Evolutionary conservation across 2,888 invertebrate species (phyloP).

Genomic region (Meloe dianella): DNA sequence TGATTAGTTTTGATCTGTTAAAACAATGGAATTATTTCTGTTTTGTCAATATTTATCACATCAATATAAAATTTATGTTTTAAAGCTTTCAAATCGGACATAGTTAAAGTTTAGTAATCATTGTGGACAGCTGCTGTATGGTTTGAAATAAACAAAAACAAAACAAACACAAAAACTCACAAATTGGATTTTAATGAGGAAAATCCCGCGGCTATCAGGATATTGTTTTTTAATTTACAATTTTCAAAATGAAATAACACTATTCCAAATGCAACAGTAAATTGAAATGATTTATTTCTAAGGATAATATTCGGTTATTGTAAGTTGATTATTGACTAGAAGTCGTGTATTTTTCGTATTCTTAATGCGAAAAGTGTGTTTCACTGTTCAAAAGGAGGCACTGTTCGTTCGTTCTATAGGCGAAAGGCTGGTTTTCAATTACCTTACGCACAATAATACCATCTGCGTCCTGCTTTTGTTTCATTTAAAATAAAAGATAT

Average conservation of each 20-base stretch:
- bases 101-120: too few species aligned
- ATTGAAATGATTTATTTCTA: background rate
- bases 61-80: background rate
- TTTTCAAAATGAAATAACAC: background rate
- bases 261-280: constrained; percentile 11
- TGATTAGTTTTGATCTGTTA: background rate
- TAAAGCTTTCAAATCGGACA: constrained; percentile 17
- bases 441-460: constrained; percentile 2
- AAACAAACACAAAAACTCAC: too few species aligned
- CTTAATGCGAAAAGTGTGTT: background rate
- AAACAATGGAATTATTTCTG: background rate
- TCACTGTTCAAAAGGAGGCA: background rate
- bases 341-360: background rate
- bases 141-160: background rate
- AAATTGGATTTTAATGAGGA: constrained; percentile 9
- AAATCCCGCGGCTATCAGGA: too few species aligned
- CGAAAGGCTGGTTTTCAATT: constrained; percentile 1
- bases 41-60: background rate
- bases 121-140: constrained; percentile 18
- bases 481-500: background rate
- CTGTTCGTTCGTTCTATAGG: background rate
- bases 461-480: constrained; percentile 3
- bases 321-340: background rate
- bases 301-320: background rate
- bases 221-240: too few species aligned